Conservation (phyloP, 2,113 vertebrate species). For the Colossoma macropomum region DNA sequence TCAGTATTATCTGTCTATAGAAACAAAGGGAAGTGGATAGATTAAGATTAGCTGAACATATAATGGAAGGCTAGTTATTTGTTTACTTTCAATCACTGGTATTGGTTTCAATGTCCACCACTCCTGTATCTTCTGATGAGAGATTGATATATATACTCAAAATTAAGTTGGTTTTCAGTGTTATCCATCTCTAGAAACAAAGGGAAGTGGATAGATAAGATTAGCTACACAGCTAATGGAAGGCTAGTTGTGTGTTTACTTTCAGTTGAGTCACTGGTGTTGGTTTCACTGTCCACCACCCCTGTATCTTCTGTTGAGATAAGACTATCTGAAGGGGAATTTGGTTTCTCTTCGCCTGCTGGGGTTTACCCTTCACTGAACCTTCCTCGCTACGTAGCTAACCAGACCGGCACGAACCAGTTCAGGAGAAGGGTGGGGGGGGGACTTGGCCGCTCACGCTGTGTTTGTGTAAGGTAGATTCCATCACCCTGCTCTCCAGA, state of each 20-base stretch:
- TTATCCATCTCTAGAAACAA: too few species aligned
- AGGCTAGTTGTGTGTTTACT: not conserved
- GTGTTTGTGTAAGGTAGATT: conserved; percentile 61
- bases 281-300: not conserved
- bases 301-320: conserved; percentile 44
- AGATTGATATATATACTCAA: not conserved
- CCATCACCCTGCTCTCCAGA: conserved; percentile 63
- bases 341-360: conserved; percentile 57
- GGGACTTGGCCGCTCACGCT: conserved; percentile 1
- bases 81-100: not conserved
- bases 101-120: not conserved
- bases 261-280: not conserved
- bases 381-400: conserved; percentile 54
- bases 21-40: too few species aligned
- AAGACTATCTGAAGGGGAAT: conserved; percentile 36
- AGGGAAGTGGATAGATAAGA: too few species aligned
- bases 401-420: conserved; percentile 74
- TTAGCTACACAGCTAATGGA: too few species aligned
- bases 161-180: too few species aligned
- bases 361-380: conserved; percentile 59
- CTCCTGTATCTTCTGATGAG: conserved; percentile 38
- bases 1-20: too few species aligned
- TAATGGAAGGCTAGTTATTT: not conserved
- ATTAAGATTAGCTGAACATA: too few species aligned
- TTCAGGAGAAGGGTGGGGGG: conserved; percentile 58